Conservation (phyloP, 2,797 vertebrate species). For the Rhinogobio ventralis region DNA sequence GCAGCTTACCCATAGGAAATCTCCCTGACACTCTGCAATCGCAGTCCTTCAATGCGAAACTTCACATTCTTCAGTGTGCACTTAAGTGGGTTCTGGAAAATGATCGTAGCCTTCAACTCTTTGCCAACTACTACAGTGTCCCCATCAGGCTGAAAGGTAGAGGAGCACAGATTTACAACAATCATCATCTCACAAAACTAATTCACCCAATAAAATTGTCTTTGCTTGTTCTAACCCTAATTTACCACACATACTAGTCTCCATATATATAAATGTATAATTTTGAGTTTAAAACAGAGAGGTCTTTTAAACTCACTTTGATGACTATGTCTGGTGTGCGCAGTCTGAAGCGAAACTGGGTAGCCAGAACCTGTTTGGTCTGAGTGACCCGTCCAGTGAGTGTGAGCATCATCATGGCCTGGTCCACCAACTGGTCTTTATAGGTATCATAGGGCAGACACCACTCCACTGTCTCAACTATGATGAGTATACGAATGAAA, state of each 20-base stretch:
- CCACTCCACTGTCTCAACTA: slow-evolving; percentile 78
- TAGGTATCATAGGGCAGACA: slow-evolving; percentile 80
- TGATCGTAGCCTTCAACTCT: slow-evolving; percentile 85
- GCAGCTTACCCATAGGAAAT: slow-evolving; percentile 83
- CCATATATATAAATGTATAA: not conserved
- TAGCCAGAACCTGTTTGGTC: slow-evolving; percentile 83
- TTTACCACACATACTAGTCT: not conserved
- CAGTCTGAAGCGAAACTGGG: slow-evolving; percentile 87
- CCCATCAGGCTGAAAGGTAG: slow-evolving; percentile 71
- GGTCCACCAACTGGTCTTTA: slow-evolving; percentile 85
- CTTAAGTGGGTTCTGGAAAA: slow-evolving; percentile 87
- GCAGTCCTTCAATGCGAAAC: slow-evolving; percentile 89
- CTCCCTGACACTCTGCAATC: slow-evolving; percentile 83
- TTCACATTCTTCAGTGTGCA: slow-evolving; percentile 77
- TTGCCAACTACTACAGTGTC: slow-evolving; percentile 77
- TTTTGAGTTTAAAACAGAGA: no score
- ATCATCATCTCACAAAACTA: not conserved
- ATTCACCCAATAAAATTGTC: not conserved
- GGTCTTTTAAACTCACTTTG: slow-evolving; percentile 70
- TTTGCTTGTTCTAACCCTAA: not conserved
- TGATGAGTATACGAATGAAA: not conserved
- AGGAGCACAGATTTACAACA: slow-evolving; percentile 12
- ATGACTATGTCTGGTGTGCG: slow-evolving; percentile 85
- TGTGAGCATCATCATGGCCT: slow-evolving; percentile 89
- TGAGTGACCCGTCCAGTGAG: slow-evolving; percentile 77